These are phyloP conservation scores for Callorhinus ursinus DNA, from an alignment of 2,113 vertebrate genomes.

Conservation along the genomic window DNA sequence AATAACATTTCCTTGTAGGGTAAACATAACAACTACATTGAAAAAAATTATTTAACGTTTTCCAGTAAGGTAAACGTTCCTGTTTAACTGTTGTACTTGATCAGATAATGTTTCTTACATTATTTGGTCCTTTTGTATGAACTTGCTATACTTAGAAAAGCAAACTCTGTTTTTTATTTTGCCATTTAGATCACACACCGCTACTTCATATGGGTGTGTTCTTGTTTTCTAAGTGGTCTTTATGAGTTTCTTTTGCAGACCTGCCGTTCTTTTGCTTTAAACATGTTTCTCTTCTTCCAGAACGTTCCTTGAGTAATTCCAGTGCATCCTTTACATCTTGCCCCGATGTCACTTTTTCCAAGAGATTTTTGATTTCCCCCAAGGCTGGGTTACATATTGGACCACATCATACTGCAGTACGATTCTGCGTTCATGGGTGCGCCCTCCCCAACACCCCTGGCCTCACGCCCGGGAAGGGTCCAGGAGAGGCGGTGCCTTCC, in stretches of 20 bases:
- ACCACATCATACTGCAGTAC: rapidly evolving
- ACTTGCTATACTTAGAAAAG: neutral
- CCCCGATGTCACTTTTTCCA: neutral
- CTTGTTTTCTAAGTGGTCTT: neutral
- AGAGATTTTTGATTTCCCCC: neutral
- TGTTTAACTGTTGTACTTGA: neutral
- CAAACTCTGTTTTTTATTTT: neutral
- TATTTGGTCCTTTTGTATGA: neutral
- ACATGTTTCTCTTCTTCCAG: neutral
- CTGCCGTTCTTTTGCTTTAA: neutral
- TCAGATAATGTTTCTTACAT: neutral
- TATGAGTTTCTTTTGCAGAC: neutral
- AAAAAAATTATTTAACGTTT: neutral
- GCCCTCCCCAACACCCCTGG: rapidly evolving
- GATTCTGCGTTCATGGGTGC: neutral
- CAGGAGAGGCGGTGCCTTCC: neutral
- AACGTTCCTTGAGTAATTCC: neutral
- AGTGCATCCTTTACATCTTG: neutral
- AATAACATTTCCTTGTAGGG: neutral
- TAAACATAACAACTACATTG: neutral
- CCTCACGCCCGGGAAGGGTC: neutral
- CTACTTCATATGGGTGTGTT: neutral
- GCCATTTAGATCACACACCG: neutral
- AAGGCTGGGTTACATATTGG: neutral
- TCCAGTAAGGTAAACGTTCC: neutral